Base-by-base conservation (phyloP, 1,140 invertebrate genomes). In the Brachionus calyciflorus region DNA sequence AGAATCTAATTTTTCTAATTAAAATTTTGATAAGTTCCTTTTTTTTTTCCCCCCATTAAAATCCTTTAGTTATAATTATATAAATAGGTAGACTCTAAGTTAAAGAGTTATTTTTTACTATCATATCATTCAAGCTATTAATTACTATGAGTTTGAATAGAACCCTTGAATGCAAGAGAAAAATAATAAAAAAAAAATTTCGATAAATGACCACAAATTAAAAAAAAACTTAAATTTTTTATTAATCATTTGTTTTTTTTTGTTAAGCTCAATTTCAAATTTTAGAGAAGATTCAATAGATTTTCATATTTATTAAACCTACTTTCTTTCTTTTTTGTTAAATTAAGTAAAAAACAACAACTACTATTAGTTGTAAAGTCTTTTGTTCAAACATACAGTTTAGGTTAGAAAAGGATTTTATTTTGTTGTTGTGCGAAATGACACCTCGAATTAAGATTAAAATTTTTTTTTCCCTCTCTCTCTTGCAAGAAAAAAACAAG, bases 41-140 rank as follows among this genome's bases (percentile, higher is more conserved):
- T n/a, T n/a, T n/a, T n/a, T n/a, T 37, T 37, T 37, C 9, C 4
- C 33, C 33, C 9, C 4, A 37, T 37, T 5, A 37, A 37, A 9
- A 5, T 37, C 33, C 33, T 5, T 37, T 37, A 37, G 33, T 37
- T 37, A 37, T 37, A 37, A 37, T 37, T 37, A 37, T 37, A 37
- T 37, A 37, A 37, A 37, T n/a, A n/a, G n/a, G n/a, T n/a, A n/a
- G n/a, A n/a, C n/a, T n/a, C n/a, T n/a, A n/a, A n/a, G n/a, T n/a
- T n/a, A 37, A 37, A 37, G 3, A 37, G 33, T 3, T 37, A 37
- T 9, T 9, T 9, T 37, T 37, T 60, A 33, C 19, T 60, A 60
- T 60, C 55, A 33, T 60, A 60, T 60, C 55, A 60, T 28, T 60
- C 30, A 60, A 60, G 55, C 55, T 37, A 37, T 60, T 41, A 60